Conservation (phyloP, 2,797 vertebrate species). For the Cyclura pinguis region DNA sequence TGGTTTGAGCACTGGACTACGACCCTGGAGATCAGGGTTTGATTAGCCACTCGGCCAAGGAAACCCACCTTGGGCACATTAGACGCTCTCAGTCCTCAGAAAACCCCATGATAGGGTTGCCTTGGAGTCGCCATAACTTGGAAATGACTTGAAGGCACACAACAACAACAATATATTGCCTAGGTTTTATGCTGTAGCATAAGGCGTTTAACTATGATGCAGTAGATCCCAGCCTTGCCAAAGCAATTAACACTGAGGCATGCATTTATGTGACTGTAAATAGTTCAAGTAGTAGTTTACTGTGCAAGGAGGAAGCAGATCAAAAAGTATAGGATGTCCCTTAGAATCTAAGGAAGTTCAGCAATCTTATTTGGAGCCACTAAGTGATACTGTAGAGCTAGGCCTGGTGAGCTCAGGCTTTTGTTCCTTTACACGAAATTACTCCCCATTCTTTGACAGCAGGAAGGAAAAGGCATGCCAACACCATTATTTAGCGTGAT, state of each 20-base stretch:
- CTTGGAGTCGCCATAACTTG: no score
- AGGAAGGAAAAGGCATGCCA: neutral
- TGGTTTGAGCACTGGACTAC: no score
- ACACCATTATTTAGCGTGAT: neutral
- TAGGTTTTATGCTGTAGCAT: neutral
- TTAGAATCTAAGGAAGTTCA: neutral
- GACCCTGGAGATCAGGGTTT: no score
- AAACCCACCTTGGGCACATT: no score
- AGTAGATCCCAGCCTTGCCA: neutral
- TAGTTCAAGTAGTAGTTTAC: neutral
- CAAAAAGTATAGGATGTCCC: neutral
- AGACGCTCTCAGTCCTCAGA: no score
- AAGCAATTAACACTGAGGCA: neutral
- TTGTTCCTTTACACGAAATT: constrained; percentile 1
- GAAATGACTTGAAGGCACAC: no score
- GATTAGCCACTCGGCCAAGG: no score
- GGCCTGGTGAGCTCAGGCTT: neutral
- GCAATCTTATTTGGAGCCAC: constrained; percentile 5
- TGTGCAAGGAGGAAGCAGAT: neutral
- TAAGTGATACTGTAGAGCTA: constrained; percentile 19
- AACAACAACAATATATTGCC: neutral
- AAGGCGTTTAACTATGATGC: neutral
- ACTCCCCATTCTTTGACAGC: neutral
- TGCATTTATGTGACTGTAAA: neutral
- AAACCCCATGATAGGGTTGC: no score